phyloP scores from a whole-genome alignment of 2,797 vertebrate genomes.

The Chromis chromis region DNA sequence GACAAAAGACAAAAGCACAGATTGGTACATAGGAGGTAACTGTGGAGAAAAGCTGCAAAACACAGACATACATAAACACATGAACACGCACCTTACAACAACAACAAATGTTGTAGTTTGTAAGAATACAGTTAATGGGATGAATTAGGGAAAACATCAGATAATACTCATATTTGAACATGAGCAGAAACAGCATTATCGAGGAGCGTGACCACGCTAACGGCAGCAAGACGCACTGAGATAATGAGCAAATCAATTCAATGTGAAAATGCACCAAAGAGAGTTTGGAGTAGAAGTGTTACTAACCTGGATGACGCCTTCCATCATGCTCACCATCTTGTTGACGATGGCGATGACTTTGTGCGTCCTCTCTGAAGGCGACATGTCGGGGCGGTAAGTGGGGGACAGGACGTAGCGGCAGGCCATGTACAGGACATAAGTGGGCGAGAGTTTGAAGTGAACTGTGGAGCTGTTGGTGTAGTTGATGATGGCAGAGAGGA shows the following conservation, averaged over 20 bases:
- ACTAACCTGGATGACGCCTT: slow-evolving; percentile 98
- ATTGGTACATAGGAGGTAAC: slow-evolving; percentile 22
- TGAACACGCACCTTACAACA: slow-evolving; percentile 45
- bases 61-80: not conserved
- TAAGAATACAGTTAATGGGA: slow-evolving; percentile 36
- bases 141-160: not conserved
- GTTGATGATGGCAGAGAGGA: slow-evolving; percentile 97
- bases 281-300: not conserved
- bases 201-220: not conserved
- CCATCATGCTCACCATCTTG: slow-evolving; percentile 99
- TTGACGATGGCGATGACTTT: slow-evolving; percentile 97
- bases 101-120: slow-evolving; percentile 39
- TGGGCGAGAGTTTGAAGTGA: slow-evolving; percentile 97
- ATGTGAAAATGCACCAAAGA: not conserved
- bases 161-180: slow-evolving; percentile 3
- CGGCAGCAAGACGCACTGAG: not conserved
- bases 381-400: slow-evolving; percentile 92
- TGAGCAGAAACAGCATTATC: not conserved
- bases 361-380: slow-evolving; percentile 92
- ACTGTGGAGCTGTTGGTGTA: slow-evolving; percentile 99
- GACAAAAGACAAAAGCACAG: slow-evolving; percentile 20
- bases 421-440: slow-evolving; percentile 96
- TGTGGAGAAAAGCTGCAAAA: slow-evolving; percentile 39
- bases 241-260: not conserved
- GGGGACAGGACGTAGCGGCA: slow-evolving; percentile 95